Evolutionary conservation across 2,888 invertebrate species (phyloP), one percentile per base, ranked within the genome.

Genomic region (Heliconius ethilla): DNA sequence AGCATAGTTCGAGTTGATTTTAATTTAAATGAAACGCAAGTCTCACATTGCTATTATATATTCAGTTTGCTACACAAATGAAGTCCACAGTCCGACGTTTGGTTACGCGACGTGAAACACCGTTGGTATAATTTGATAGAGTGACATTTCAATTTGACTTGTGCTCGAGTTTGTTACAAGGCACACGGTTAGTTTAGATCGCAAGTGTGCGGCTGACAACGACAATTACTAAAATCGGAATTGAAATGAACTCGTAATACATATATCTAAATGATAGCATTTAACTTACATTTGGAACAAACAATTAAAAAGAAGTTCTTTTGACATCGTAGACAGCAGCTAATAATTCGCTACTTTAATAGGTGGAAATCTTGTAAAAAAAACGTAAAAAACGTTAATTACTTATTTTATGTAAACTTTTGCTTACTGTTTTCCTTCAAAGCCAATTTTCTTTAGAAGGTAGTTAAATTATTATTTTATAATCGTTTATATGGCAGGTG

Each of bases 111-210:
- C 79, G 75, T 75, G 75, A 78, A 80, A 81, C 76, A 80, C 66
- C 74, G 75, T 63, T 69, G 33, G 65, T 76, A 87, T 86, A 85
- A 86, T 89, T 87, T 87, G 85, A 86, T 83, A 87, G 84, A 86
- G 84, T 91, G 92, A 91, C 92, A 87, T 91, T 92, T 89, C 91
- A 91, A 92, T 92, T 91, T 89, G 86, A 89, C 87, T 91, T 89
- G 86, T 86, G 87, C 87, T 87, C 82, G 84, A 78, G 77, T 81
- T 82, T 62, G 80, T 78, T 62, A 77, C 76, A 75, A 45, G 66
- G 40, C 45, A 55, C 59, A 66, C 72, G 69, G 78, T 72, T 75
- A 78, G 81, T 81, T 81, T 45, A 78, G 78, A 76, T 72, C 59
- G 59, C 65, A 70, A 74, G 78, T 69, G 67, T 82, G 81, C 29